Percentiles rank a stretch among this genome's conserved stretches.
Conservation (phyloP, 2,113 vertebrate species). For the Brachypodius melanocephalos region DNA sequence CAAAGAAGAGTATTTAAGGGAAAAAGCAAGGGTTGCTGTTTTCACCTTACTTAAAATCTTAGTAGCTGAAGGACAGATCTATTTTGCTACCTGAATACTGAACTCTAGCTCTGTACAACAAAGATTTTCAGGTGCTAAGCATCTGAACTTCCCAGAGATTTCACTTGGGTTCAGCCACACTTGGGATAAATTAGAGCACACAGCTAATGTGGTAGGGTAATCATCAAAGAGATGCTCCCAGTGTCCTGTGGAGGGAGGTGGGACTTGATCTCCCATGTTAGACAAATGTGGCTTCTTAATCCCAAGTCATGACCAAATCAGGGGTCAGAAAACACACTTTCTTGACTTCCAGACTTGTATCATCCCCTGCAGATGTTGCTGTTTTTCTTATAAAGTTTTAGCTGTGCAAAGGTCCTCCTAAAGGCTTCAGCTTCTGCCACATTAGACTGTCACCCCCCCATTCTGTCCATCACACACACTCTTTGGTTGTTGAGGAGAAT, state of each 20-base stretch:
- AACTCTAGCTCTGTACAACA: neutral
- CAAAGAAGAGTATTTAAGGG: neutral
- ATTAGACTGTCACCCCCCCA: fast-evolving
- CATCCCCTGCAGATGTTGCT: neutral
- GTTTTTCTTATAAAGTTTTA: neutral
- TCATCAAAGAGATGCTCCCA: neutral
- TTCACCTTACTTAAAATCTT: neutral
- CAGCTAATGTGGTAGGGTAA: neutral
- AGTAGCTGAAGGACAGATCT: neutral
- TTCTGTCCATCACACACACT: neutral
- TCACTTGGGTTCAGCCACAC: neutral
- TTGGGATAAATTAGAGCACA: neutral
- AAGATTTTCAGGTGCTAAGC: neutral
- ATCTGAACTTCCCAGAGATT: neutral
- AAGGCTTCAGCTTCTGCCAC: neutral
- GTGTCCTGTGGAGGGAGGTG: neutral
- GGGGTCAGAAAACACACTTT: neutral
- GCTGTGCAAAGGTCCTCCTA: fast-evolving
- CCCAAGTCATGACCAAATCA: fast-evolving
- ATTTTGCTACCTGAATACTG: neutral
- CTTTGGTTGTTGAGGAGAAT: neutral
- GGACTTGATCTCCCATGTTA: neutral
- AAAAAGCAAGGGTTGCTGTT: neutral
- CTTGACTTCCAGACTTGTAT: neutral
- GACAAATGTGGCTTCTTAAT: neutral